These are phyloP conservation scores for Trematomus loennbergii DNA, from an alignment of 2,113 vertebrate species.

Conservation along the genomic window DNA sequence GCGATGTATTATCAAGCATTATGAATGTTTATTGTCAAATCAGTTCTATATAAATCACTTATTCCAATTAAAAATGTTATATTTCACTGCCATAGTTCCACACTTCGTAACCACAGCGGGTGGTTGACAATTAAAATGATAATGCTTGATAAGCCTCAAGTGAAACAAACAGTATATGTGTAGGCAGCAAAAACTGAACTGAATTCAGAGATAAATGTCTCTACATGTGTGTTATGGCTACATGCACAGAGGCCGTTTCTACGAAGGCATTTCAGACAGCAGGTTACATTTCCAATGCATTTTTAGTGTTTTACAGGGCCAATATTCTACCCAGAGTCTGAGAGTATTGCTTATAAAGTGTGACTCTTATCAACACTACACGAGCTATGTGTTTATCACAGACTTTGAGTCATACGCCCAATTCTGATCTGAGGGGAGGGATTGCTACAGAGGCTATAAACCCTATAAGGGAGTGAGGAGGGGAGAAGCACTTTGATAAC, in stretches of 20 bases:
- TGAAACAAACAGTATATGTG: constrained; percentile 12
- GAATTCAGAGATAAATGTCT: constrained; percentile 26
- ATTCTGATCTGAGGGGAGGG: constrained; percentile 44
- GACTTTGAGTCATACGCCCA: constrained; percentile 45
- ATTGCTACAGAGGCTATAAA: constrained; percentile 56
- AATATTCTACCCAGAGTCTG: constrained; percentile 45
- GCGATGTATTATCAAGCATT: constrained; percentile 1
- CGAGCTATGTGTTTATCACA: constrained; percentile 59
- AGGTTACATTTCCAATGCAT: constrained; percentile 57
- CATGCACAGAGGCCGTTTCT: constrained; percentile 32
- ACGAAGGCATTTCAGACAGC: constrained; percentile 50
- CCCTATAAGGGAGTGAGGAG: constrained; percentile 50
- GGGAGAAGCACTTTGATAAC: constrained; percentile 70
- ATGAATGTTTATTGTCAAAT: constrained; percentile 35
- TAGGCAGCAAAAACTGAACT: not conserved
- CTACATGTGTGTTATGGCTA: constrained; percentile 30
- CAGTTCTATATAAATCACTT: constrained; percentile 12
- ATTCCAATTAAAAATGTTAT: constrained; percentile 39
- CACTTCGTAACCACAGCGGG: constrained; percentile 41
- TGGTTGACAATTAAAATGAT: constrained; percentile 45
- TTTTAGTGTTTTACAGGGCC: constrained; percentile 52
- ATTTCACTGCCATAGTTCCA: constrained; percentile 49
- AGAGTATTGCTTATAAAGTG: constrained; percentile 46
- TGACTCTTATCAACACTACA: constrained; percentile 48
- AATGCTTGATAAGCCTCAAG: not conserved